These are phyloP conservation scores for Staurois parvus DNA, from an alignment of 2,797 vertebrate species.

Conservation along the genomic window DNA sequence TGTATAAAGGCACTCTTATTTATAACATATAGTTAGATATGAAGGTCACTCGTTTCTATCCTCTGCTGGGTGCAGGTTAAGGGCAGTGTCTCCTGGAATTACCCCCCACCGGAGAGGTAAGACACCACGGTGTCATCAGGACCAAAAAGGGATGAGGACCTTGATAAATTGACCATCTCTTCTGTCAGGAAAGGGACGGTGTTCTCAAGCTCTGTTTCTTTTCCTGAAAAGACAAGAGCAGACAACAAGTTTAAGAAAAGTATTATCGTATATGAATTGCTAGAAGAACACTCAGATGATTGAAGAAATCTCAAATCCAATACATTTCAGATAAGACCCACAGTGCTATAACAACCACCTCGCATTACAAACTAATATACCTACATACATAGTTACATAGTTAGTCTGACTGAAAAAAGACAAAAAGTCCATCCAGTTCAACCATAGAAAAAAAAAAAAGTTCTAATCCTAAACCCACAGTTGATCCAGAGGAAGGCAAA, in stretches of 20 bases:
- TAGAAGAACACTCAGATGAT: too few species aligned
- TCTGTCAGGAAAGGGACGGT: conserved; percentile 66
- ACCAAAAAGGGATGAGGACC: conserved; percentile 64
- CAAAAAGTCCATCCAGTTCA: too few species aligned
- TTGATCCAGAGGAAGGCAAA: too few species aligned
- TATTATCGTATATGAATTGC: too few species aligned
- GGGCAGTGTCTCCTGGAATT: conserved; percentile 62
- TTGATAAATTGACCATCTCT: conserved; percentile 63
- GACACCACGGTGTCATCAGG: conserved; percentile 64
- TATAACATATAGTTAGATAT: background rate
- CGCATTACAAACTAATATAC: too few species aligned
- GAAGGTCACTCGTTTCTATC: conserved; percentile 64
- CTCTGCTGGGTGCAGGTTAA: conserved; percentile 64
- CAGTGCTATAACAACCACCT: too few species aligned
- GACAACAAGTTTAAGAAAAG: conserved; percentile 19
- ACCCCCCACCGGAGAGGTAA: conserved; percentile 62
- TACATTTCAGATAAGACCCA: too few species aligned
- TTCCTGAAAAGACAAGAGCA: conserved; percentile 60
- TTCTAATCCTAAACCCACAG: too few species aligned
- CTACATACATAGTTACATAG: too few species aligned
- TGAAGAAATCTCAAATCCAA: too few species aligned
- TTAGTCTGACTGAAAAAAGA: too few species aligned
- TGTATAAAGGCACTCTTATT: conserved; percentile 30
- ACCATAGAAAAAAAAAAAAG: too few species aligned
- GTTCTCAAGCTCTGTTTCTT: conserved; percentile 65